phyloP scores from a whole-genome alignment of 2,797 vertebrate species.

The Leucoraja ocellata region DNA sequence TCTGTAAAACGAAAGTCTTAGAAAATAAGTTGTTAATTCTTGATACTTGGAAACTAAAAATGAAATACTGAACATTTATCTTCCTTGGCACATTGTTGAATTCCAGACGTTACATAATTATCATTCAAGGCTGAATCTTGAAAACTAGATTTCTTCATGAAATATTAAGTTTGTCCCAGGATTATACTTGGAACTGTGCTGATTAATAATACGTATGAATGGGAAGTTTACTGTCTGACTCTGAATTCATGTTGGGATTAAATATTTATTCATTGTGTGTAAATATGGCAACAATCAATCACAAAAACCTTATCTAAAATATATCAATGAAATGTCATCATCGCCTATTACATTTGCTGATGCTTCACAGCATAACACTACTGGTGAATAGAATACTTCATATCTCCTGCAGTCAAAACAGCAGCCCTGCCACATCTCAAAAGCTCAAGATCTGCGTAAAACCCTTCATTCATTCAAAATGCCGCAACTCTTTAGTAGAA shows the following conservation, averaged over 20 bases:
- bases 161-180: not conserved
- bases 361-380: not conserved
- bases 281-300: not conserved
- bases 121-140: not conserved
- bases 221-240: not conserved
- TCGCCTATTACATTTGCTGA: not conserved
- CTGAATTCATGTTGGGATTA: not conserved
- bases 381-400: slow-evolving; percentile 4
- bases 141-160: not conserved
- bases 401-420: slow-evolving; percentile 3
- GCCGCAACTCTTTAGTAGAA: not conserved
- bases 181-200: slow-evolving; percentile 17
- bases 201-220: not conserved
- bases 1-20: not conserved
- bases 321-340: not conserved
- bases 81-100: not conserved
- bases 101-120: not conserved
- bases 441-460: not conserved
- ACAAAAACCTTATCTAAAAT: not conserved
- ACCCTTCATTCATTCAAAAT: slow-evolving; percentile 10
- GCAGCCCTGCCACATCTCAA: not conserved
- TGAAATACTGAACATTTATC: not conserved
- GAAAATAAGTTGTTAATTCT: not conserved
- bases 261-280: slow-evolving; percentile 9
- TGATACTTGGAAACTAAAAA: not conserved